Percentiles rank a stretch among this genome's conserved stretches.
phyloP scores from a whole-genome alignment of 2,113 vertebrate genomes.

The Semnornis frantzii region DNA sequence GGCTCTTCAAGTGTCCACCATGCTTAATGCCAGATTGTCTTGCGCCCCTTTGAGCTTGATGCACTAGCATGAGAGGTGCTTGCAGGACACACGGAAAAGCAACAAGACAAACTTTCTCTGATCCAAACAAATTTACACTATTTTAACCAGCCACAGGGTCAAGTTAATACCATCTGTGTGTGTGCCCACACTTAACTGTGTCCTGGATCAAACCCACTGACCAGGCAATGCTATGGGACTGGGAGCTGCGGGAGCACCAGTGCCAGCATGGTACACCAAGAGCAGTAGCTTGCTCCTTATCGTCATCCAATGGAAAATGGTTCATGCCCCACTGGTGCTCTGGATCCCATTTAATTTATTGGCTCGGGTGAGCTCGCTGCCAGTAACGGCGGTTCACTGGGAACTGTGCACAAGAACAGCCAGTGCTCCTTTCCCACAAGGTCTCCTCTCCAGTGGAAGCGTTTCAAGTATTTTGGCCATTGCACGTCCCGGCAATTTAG shows the following conservation, averaged over 20 bases:
- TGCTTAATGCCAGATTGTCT: not conserved
- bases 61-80: not conserved
- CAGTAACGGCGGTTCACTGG: not conserved
- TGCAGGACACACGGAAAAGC: not conserved
- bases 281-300: not conserved
- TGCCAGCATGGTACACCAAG: not conserved
- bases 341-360: not conserved
- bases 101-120: not conserved
- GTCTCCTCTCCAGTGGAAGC: constrained; percentile 31
- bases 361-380: not conserved
- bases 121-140: not conserved
- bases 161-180: not conserved
- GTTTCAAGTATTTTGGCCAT: constrained; percentile 57
- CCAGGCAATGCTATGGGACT: not conserved
- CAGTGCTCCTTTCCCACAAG: constrained; percentile 56
- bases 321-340: not conserved
- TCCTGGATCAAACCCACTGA: not conserved
- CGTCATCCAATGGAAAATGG: not conserved
- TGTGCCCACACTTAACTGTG: not conserved
- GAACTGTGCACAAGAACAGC: not conserved
- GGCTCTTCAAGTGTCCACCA: not conserved
- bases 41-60: not conserved
- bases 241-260: not conserved
- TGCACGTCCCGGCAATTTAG: not conserved
- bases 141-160: not conserved